A percentile compares a stretch with the other conserved stretches of the same genome.
These are phyloP conservation scores for Epizoanthus scotinus DNA, from an alignment of 92 coral and sea anemone genomes.

Conservation along the genomic window DNA sequence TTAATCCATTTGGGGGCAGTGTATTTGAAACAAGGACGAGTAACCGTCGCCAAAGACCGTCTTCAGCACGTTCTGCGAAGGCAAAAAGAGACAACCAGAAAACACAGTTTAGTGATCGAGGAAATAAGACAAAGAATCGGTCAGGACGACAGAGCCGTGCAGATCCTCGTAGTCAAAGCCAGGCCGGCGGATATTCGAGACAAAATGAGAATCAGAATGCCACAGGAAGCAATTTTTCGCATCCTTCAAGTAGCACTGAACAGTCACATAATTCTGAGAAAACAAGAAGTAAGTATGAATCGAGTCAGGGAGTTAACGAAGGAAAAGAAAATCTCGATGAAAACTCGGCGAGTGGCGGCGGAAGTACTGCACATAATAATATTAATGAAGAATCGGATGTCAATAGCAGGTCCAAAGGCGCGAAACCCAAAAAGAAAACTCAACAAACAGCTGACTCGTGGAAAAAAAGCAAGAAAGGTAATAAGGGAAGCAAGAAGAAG, in stretches of 20 bases:
- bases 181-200: not conserved
- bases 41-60: not conserved
- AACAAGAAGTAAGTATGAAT: not conserved
- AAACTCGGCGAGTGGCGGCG: not conserved
- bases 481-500: constrained; percentile 25
- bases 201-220: not conserved
- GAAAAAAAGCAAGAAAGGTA: constrained; percentile 25
- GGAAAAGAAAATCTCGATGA: constrained; percentile 17
- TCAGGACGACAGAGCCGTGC: not conserved
- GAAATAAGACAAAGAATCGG: not conserved
- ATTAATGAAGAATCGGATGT: not conserved
- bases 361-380: not conserved
- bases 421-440: constrained; percentile 24
- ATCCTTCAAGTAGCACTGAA: not conserved
- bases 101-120: not conserved
- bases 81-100: constrained; percentile 4
- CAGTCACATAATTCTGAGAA: constrained; percentile 9
- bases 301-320: not conserved
- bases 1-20: constrained; percentile 13
- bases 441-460: constrained; percentile 26
- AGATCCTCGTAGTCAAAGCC: not conserved
- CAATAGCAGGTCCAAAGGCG: not conserved
- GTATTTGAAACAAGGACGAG: not conserved
- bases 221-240: not conserved
- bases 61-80: constrained; percentile 11